A percentile compares a stretch with the other conserved stretches of the same genome.
phyloP scores from a whole-genome alignment of 1,140 invertebrate species.

The Orchesella cincta region DNA sequence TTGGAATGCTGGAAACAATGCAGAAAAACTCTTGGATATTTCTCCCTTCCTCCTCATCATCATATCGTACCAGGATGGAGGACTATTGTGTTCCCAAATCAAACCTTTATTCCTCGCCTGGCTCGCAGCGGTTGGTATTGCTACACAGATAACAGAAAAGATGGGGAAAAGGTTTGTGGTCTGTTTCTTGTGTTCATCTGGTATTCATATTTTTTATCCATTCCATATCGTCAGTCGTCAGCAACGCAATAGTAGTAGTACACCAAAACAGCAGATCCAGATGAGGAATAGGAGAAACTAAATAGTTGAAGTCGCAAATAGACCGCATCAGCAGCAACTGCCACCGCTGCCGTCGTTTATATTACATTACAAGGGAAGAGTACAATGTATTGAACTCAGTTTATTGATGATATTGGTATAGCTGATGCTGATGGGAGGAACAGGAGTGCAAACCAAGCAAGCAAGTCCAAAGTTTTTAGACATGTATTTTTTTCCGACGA shows the following conservation, averaged over 20 bases:
- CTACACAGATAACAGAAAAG: not conserved
- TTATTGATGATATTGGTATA: no score
- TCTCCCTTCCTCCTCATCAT: no score
- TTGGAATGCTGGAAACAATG: no score
- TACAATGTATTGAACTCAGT: not conserved
- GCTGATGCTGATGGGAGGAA: not conserved
- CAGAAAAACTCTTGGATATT: no score
- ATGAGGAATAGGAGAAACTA: not conserved
- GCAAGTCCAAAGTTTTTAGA: no score
- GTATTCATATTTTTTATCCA: constrained; percentile 22
- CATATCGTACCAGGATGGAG: no score
- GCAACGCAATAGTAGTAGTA: not conserved
- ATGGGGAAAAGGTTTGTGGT: not conserved
- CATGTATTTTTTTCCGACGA: constrained; percentile 6
- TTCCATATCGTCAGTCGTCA: not conserved
- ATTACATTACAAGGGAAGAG: not conserved
- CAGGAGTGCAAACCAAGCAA: no score
- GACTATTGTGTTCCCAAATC: no score
- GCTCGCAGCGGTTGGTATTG: constrained; percentile 12
- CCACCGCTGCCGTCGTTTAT: not conserved
- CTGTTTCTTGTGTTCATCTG: not conserved
- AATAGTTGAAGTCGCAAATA: not conserved
- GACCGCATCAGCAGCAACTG: not conserved
- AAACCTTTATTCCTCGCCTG: constrained; percentile 12
- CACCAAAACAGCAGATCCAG: constrained; percentile 20